Base-by-base conservation (phyloP, 2,113 vertebrate genomes). In the Lamprologus tigripictilis region DNA sequence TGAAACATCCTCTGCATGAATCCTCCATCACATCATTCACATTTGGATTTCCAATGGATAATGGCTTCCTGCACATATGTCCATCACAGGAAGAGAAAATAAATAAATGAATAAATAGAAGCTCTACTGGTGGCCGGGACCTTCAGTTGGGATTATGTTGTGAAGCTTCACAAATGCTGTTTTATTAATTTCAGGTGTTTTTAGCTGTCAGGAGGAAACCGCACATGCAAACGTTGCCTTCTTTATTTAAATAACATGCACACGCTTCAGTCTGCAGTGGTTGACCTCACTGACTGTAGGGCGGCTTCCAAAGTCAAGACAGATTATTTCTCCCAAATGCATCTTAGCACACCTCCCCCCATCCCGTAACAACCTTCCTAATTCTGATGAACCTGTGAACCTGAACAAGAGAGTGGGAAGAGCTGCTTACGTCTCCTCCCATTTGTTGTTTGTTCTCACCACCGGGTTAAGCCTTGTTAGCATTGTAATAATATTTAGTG, bases 131-230 rank as follows among this genome's bases (percentile, higher is more conserved):
- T 80, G 86, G 88, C 89, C 5, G 3, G 54, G 85, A 81, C 83
- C 80, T 89, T 95, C 93, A 92, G 82, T 71, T 83, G 40, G 47
- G 68, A 94, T 95, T 92, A 95, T 58, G 86, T 81, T 35, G 8
- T 33, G 76, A 78, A 54, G 54, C 78, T 84, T 92, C 68, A 92
- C 7, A 81, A 37, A 40, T 45, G 0, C 89, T 94, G 54, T 92
- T 95, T 94, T 94, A 94, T 94, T 95, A 71, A 95, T 88, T 33
- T 35, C 53, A 84, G 23, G 78, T 85, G 81, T 90, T 92, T 91
- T 93, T 85, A 90, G 66, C 93, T 92, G 91, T 92, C 91, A 92
- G 78, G 19, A 88, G 71, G 79, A 51, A 37, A 51, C 12, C 68
- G 21, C 16, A 58, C 58, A 47, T 28, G 17, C 78, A 58, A 47